These are phyloP conservation scores for Dasyornis broadbenti DNA, from an alignment of 2,113 vertebrate species.

Conservation along the genomic window DNA sequence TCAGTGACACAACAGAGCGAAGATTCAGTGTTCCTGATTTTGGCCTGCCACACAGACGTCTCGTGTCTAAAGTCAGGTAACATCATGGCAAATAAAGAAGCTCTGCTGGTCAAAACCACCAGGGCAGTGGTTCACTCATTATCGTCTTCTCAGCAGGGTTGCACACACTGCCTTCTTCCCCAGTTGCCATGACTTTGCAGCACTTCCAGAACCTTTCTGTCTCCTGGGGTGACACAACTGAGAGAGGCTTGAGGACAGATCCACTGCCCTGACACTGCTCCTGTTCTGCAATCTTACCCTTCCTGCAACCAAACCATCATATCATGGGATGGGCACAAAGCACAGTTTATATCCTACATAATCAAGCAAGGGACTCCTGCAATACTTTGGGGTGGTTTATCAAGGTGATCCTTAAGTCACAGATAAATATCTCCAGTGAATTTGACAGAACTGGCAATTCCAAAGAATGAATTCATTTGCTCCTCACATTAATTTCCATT, in stretches of 20 bases:
- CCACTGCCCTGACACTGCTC: neutral
- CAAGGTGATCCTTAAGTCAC: neutral
- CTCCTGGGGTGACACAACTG: neutral
- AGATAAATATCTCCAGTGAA: neutral
- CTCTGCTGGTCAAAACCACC: neutral
- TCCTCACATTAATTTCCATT: neutral
- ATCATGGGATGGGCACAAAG: neutral
- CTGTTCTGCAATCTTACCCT: neutral
- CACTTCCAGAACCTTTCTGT: neutral
- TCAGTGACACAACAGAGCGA: neutral
- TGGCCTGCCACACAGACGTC: fast-evolving
- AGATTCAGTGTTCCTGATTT: neutral
- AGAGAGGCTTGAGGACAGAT: neutral
- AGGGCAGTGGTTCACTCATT: fast-evolving
- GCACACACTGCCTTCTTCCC: neutral
- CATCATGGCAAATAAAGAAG: neutral
- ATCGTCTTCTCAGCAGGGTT: neutral
- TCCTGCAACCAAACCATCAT: neutral
- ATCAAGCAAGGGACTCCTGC: neutral
- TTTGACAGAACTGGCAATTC: neutral
- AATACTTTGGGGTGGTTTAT: neutral
- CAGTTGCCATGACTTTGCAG: neutral
- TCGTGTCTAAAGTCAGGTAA: neutral
- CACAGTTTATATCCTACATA: neutral
- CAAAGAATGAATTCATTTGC: neutral